Conservation (phyloP, 2,797 vertebrate species). For the Xyrichtys novacula region DNA sequence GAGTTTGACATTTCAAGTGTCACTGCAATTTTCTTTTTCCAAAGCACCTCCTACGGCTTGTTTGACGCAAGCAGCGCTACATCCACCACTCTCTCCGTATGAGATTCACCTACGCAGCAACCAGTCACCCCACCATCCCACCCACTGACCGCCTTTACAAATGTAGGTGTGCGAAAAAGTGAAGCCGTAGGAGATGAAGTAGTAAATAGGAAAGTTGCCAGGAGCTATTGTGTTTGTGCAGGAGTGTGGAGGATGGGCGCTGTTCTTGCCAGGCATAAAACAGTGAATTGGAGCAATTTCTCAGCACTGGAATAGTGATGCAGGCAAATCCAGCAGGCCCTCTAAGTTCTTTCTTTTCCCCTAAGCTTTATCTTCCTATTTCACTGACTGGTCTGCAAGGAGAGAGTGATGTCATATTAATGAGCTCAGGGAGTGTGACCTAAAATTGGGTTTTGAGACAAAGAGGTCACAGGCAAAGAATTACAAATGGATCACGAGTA, state of each 20-base stretch:
- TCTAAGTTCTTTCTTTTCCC: background rate
- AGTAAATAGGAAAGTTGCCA: slow-evolving; percentile 36
- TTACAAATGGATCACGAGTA: background rate
- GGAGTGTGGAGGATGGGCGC: slow-evolving; percentile 35
- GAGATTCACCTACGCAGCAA: slow-evolving; percentile 50
- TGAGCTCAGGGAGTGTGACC: slow-evolving; percentile 6
- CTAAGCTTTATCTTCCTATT: background rate
- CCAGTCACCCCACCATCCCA: slow-evolving; percentile 55
- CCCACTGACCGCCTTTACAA: slow-evolving; percentile 64
- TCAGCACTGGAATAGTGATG: background rate
- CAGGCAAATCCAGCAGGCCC: slow-evolving; percentile 1
- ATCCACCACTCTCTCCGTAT: slow-evolving; percentile 32
- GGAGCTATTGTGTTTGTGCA: slow-evolving; percentile 31
- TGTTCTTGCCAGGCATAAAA: slow-evolving; percentile 16
- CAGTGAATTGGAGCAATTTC: slow-evolving; percentile 16
- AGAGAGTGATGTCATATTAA: background rate
- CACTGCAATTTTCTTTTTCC: slow-evolving; percentile 26
- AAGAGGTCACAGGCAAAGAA: background rate
- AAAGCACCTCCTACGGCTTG: slow-evolving; percentile 62
- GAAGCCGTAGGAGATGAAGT: slow-evolving; percentile 21
- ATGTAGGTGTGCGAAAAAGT: slow-evolving; percentile 60
- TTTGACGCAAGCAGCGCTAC: slow-evolving; percentile 55
- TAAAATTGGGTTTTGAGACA: slow-evolving; percentile 4
- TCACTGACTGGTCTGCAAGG: background rate
- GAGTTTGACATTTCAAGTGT: slow-evolving; percentile 63